Evolutionary conservation across 2,888 invertebrate species (phyloP).

Genomic region (Mimumesa dahlbomi): DNA sequence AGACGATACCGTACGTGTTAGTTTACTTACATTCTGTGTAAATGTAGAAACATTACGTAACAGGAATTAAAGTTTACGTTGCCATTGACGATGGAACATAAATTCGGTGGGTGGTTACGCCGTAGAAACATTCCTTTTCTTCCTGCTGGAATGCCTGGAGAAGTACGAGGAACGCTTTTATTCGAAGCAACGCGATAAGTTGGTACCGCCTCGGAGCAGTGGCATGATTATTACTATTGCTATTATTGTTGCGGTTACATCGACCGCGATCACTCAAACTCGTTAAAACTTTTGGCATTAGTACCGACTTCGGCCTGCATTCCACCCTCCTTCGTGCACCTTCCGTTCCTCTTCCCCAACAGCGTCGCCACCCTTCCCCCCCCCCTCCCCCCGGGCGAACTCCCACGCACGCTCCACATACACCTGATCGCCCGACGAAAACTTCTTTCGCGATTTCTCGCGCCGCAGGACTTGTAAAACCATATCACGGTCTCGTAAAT

Average conservation of each 20-base stretch:
- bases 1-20: too few relatives aligned
- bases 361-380: constrained; percentile 16
- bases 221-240: constrained; percentile 74
- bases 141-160: constrained; percentile 25
- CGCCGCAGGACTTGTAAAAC: constrained; percentile 28
- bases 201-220: constrained; percentile 71
- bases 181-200: constrained; percentile 72
- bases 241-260: constrained; percentile 78
- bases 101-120: constrained; percentile 29
- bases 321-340: constrained; percentile 72
- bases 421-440: constrained; percentile 32
- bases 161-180: constrained; percentile 51
- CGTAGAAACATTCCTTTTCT: constrained; percentile 27
- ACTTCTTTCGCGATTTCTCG: constrained; percentile 36
- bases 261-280: constrained; percentile 80
- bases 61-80: constrained; percentile 2
- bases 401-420: constrained; percentile 36
- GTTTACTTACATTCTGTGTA: too few relatives aligned
- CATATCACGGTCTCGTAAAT: constrained; percentile 42
- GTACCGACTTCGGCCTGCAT: constrained; percentile 75
- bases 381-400: constrained; percentile 24
- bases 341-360: constrained; percentile 41
- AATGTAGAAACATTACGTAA: too few relatives aligned
- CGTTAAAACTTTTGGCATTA: constrained; percentile 80
- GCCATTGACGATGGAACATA: constrained; percentile 1